These are phyloP conservation scores for Cylloceria caligata DNA, from an alignment of 2,888 invertebrate genomes.

Conservation along the genomic window DNA sequence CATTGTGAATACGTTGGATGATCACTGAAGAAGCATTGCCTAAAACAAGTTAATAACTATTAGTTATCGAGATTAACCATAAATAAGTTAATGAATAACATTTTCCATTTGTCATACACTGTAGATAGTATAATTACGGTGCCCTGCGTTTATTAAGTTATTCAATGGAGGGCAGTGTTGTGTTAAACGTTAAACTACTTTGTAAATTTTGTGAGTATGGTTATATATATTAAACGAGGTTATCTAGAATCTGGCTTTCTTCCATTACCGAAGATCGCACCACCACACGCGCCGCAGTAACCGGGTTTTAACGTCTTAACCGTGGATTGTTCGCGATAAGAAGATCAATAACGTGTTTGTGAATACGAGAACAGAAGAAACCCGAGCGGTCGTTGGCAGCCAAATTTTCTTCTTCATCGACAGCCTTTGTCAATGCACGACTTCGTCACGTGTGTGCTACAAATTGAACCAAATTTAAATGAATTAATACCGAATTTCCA, in stretches of 20 bases:
- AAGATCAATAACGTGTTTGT: not conserved
- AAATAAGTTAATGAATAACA: not conserved
- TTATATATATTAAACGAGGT: constrained; percentile 11
- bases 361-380: not conserved
- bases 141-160: not conserved
- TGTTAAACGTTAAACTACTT: not conserved
- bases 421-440: not conserved
- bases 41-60: not conserved
- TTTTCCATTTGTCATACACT: not conserved
- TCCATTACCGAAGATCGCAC: constrained; percentile 35
- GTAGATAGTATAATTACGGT: not conserved
- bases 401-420: not conserved
- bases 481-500: too few species aligned
- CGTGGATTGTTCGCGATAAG: constrained; percentile 10
- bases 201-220: constrained; percentile 10
- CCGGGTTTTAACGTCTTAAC: constrained; percentile 6
- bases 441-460: too few species aligned
- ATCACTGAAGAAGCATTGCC: constrained; percentile 49
- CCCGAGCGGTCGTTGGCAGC: not conserved
- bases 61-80: not conserved
- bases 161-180: not conserved
- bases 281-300: constrained; percentile 8
- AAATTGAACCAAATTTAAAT: too few species aligned
- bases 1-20: constrained; percentile 70
- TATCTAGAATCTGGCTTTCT: constrained; percentile 15